Percentiles rank a stretch among this genome's conserved stretches.
Conservation (phyloP, 2,113 vertebrate species). For the Ceuthmochares aereus region DNA sequence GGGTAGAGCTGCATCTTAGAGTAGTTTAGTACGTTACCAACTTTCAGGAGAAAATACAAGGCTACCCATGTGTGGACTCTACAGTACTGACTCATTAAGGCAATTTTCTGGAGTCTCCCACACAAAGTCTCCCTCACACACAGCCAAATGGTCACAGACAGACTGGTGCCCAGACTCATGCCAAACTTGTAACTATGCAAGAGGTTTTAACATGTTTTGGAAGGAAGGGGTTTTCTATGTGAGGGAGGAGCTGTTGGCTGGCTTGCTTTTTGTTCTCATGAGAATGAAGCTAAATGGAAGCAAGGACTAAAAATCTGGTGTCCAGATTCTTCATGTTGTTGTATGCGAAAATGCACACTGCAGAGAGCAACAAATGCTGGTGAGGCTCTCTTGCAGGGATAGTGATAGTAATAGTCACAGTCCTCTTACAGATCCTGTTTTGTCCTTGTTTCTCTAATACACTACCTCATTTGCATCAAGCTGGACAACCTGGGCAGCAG, state of each 20-base stretch:
- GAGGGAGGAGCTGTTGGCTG: not conserved
- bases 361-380: not conserved
- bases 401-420: not conserved
- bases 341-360: not conserved
- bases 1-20: not conserved
- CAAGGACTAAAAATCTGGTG: not conserved
- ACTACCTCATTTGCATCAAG: accelerated
- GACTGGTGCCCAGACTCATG: not conserved
- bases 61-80: not conserved
- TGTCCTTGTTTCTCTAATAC: not conserved
- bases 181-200: not conserved
- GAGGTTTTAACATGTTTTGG: not conserved
- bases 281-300: not conserved
- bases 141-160: not conserved
- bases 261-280: not conserved
- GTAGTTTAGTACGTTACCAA: not conserved
- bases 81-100: not conserved
- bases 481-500: not conserved
- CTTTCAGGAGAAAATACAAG: not conserved
- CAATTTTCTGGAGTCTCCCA: not conserved
- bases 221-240: not conserved
- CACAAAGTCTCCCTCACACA: not conserved
- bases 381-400: no score
- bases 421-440: not conserved
- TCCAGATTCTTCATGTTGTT: not conserved